A percentile compares a stretch with the other conserved stretches of the same genome.
These are phyloP conservation scores for Toxonevra muliebris DNA, from an alignment of 2,888 invertebrate genomes.

Conservation along the genomic window DNA sequence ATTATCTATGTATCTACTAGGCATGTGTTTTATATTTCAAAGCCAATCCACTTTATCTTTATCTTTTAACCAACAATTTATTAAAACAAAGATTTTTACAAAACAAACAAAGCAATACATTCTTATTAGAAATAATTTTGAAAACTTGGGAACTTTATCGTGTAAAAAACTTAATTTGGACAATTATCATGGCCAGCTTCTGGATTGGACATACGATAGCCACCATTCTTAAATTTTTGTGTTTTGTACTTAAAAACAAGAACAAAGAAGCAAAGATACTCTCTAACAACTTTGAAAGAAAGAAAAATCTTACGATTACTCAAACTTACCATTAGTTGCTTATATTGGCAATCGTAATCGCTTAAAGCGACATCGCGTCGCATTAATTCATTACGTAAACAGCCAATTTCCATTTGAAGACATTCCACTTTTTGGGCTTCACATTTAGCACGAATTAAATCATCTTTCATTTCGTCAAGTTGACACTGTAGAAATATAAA, in stretches of 20 bases:
- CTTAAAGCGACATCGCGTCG: slow-evolving; percentile 51
- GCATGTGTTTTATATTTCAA: slow-evolving; percentile 2
- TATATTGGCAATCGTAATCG: slow-evolving; percentile 53
- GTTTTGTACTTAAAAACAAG: slow-evolving; percentile 40
- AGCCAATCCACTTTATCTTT: background rate
- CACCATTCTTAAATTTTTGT: slow-evolving; percentile 39
- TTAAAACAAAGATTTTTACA: slow-evolving; percentile 20
- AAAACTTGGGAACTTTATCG: slow-evolving; percentile 17
- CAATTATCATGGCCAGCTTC: slow-evolving; percentile 45
- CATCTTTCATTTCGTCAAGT: slow-evolving; percentile 44
- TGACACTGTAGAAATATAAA: slow-evolving; percentile 40
- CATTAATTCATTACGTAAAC: slow-evolving; percentile 48
- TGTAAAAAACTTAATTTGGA: slow-evolving; percentile 9
- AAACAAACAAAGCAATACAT: slow-evolving; percentile 2
- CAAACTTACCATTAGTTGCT: slow-evolving; percentile 50
- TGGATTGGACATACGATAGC: slow-evolving; percentile 40
- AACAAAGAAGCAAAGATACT: slow-evolving; percentile 10
- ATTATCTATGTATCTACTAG: background rate
- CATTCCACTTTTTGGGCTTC: slow-evolving; percentile 43
- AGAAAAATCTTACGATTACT: background rate
- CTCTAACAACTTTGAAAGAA: background rate
- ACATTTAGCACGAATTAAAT: slow-evolving; percentile 43
- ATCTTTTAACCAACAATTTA: slow-evolving; percentile 26
- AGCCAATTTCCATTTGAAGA: slow-evolving; percentile 48
- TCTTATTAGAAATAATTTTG: slow-evolving; percentile 15